Evolutionary conservation across 2,113 vertebrate genomes (phyloP), one percentile per base, ranked within the genome.

Genomic region (Erinaceus europaeus): DNA sequence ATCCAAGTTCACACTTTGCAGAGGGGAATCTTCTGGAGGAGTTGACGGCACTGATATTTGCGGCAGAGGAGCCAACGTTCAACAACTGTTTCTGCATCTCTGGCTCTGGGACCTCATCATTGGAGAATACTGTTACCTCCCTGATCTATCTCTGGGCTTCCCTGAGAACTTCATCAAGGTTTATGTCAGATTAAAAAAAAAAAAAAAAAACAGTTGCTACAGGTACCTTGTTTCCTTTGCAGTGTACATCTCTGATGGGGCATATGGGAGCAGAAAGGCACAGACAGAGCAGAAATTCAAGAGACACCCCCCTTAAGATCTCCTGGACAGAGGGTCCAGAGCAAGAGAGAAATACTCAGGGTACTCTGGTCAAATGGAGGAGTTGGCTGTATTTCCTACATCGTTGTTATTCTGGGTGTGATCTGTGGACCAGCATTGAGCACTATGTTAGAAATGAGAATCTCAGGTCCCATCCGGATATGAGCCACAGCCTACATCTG

Each of bases 141-240:
- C n/a, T n/a, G 95, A 90, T 95, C 92, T 88, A 29, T 72, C 90
- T 94, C 96, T 92, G 95, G 93, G 88, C 87, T 90, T 84, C 94
- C 92, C 95, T 94, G 95, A 93, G 96, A 96, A 96, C 91, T 94
- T 94, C 96, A 96, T 96, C 94, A 95, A 95, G 92, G 91, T 95
- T 95, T 96, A 96, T 97, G 96, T 97, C 95, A 91, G 96, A 97
- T 97, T 96, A 95, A 97, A 97, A 95, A 90, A 44, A 15, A 80
- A 69, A 46, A 55, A 25, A 52, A 84, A 83, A 88, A 91, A 82
- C 38, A 36, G 65, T 65, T 48, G 46, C 69, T 65, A 36, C 27
- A 69, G 65, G n/a, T 6, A 64, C 90, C 89, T 89, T 61, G 38
- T 96, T 96, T 89, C n/a, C 92, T 95, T 82, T 80, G 36, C 68